A percentile compares a stretch with the other conserved stretches of the same genome.
phyloP scores from a whole-genome alignment of 2,113 vertebrate genomes.

The Psilopogon haemacephalus region DNA sequence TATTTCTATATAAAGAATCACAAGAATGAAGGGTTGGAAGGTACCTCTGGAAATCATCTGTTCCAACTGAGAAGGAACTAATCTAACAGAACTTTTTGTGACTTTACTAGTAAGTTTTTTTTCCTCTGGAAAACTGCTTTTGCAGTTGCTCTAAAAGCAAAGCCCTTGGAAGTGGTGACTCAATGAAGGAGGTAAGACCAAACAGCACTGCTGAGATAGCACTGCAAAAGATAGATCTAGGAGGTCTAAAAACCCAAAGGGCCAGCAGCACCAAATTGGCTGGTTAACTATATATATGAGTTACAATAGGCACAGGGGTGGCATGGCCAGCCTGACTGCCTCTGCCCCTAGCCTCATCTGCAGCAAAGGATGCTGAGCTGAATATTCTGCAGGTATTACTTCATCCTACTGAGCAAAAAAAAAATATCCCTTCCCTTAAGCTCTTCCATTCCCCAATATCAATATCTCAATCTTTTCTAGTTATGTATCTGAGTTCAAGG shows the following conservation, averaged over 20 bases:
- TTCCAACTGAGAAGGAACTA: neutral
- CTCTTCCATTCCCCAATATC: neutral
- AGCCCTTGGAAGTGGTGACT: neutral
- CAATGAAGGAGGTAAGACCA: neutral
- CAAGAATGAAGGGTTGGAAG: no score
- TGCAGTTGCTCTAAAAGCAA: neutral
- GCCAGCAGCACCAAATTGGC: neutral
- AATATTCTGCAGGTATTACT: neutral
- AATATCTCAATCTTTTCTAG: neutral
- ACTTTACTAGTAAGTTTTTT: neutral
- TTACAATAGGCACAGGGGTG: neutral
- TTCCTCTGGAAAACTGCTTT: neutral
- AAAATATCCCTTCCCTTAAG: conserved; percentile 12
- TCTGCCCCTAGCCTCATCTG: neutral
- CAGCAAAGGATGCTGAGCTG: neutral
- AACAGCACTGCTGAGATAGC: neutral
- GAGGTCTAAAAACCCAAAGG: neutral
- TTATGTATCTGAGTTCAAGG: neutral
- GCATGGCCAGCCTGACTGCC: neutral
- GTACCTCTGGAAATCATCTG: no score
- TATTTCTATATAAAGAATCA: neutral
- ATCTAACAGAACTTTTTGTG: neutral
- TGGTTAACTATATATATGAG: neutral
- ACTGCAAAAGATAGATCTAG: neutral
- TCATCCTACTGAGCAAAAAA: neutral